Base-by-base conservation (phyloP, 2,797 vertebrate genomes). In the Rhinogobio ventralis region DNA sequence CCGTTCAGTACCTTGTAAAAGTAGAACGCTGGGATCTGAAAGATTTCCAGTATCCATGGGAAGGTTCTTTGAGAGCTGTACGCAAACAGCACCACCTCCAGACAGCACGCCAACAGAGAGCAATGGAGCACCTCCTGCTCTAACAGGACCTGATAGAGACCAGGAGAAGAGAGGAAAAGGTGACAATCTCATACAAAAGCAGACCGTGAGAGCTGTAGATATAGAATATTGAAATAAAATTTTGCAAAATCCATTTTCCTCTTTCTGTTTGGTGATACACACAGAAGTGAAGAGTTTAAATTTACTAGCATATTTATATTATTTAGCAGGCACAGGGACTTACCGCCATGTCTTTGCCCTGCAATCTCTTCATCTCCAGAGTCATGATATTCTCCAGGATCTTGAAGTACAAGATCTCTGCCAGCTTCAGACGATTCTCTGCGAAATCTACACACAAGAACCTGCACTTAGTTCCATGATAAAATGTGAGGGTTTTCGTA, bases 391-490 rank as follows among this genome's bases (percentile, higher is more conserved):
- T 97, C 92, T 99, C 98, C 93, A 99, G 92, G 87, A 98, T 94
- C 92, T 99, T 99, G 90, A 96, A 99, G 93, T 98, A 99, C 10
- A 99, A 94, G 91, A 99, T 97, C 92, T 99, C 97, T 2, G 98
- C 98, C 90, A 99, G 93, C 88, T 97, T 98, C 91, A 98, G 91
- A 62, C 98, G 95, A 88, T 97, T 98, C 89, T 98, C 94, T 82
- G 98, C 98, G 94, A 99, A 99, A 92, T 99, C 98, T 99, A 90
- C 13, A 89, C 89, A 80, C 83, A 49, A 86, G 88, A 10, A 30
- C 3, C 25, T 66, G 7, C 45, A 51, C 19, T 36, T 17, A 25
- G 20, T 36, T 17, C 36, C 28, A 80, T 39, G 14, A 51, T 53
- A 4, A 80, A 49, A 53, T 17, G n/a, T 30, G 30, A n/a, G 10